A percentile compares a stretch with the other conserved stretches of the same genome.
Evolutionary conservation across 1,140 invertebrate genomes (phyloP).

Genomic region (Rhagoletis zephyria): DNA sequence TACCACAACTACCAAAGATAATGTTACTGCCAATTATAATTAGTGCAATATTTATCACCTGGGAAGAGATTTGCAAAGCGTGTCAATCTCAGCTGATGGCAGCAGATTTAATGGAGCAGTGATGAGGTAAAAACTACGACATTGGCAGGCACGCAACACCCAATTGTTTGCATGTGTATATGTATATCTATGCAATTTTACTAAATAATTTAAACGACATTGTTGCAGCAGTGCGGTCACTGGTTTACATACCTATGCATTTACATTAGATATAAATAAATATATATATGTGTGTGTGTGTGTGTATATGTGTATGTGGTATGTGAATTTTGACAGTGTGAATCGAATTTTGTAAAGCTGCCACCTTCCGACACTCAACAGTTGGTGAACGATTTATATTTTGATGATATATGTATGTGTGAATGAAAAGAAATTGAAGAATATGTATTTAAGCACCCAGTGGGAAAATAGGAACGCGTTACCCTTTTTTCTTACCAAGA

Average conservation of each 20-base stretch:
- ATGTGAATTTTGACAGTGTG: neutral
- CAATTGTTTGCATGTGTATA: neutral
- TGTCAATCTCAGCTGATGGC: constrained; percentile 12
- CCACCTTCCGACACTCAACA: too few species aligned
- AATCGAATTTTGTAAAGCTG: neutral
- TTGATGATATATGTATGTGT: too few species aligned
- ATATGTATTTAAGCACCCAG: too few species aligned
- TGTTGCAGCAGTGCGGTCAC: neutral
- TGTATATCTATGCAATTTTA: neutral
- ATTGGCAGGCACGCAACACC: too few species aligned
- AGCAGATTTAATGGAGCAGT: neutral
- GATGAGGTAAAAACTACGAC: neutral
- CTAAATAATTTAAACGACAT: constrained; percentile 13
- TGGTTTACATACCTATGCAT: neutral
- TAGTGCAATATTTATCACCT: constrained; percentile 47
- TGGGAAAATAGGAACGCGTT: too few species aligned
- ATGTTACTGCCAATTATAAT: constrained; percentile 36
- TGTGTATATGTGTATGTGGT: too few species aligned
- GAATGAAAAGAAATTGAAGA: too few species aligned
- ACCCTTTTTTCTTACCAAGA: too few species aligned
- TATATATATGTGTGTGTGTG: too few species aligned
- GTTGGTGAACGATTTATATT: too few species aligned
- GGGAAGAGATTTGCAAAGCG: neutral
- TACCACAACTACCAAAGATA: neutral
- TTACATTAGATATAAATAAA: neutral